Evolutionary conservation across 2,888 invertebrate genomes (phyloP).

Genomic region (Bellardia bayeri): DNA sequence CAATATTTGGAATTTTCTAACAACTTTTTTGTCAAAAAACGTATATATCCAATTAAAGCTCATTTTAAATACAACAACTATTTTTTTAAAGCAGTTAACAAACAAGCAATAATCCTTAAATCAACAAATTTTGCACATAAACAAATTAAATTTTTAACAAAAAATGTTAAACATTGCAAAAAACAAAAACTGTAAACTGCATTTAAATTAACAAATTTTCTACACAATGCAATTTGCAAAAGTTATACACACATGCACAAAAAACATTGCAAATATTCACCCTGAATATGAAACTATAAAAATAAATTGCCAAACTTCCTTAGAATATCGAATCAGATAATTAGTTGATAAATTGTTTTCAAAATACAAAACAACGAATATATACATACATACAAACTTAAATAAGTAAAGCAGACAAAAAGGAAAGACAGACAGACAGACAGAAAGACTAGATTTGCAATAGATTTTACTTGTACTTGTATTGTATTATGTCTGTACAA

Average conservation of each 20-base stretch:
- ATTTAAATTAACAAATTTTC: slow-evolving; percentile 29
- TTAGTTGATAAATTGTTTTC: slow-evolving; percentile 73
- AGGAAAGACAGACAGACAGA: slow-evolving; percentile 35
- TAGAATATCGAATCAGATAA: slow-evolving; percentile 73
- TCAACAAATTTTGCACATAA: slow-evolving; percentile 61
- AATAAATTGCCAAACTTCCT: slow-evolving; percentile 72
- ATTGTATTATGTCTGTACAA: not conserved
- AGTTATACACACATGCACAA: slow-evolving; percentile 22
- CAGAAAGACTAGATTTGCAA: slow-evolving; percentile 49
- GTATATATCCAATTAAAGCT: no score
- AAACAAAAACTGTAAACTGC: slow-evolving; percentile 5
- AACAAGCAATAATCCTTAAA: slow-evolving; percentile 60
- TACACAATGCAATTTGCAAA: slow-evolving; percentile 27
- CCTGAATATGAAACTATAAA: slow-evolving; percentile 63
- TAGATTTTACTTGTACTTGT: slow-evolving; percentile 37
- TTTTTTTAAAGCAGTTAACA: not conserved
- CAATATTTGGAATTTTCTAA: no score
- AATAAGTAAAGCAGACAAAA: slow-evolving; percentile 29
- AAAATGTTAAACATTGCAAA: not conserved
- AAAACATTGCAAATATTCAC: slow-evolving; percentile 46
- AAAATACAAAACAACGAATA: slow-evolving; percentile 43
- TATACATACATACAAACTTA: slow-evolving; percentile 26
- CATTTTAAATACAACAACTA: no score
- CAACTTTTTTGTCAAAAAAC: no score
- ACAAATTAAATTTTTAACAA: slow-evolving; percentile 32